These are phyloP conservation scores for Reinhardtius hippoglossoides DNA, from an alignment of 2,113 vertebrate species.

Conservation along the genomic window DNA sequence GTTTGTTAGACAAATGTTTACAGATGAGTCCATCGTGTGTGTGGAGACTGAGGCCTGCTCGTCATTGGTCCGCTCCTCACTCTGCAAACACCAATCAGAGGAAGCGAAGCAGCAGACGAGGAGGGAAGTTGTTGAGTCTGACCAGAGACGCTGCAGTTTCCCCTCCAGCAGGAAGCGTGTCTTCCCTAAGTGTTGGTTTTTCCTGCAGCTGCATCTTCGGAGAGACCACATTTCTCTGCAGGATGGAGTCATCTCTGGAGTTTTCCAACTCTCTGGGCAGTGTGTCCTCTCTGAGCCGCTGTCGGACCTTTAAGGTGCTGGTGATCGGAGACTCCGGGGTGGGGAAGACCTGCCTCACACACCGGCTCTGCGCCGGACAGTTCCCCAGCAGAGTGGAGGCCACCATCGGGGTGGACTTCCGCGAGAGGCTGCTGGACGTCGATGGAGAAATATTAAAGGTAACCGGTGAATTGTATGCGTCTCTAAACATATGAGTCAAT, in stretches of 20 bases:
- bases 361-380: slow-evolving; percentile 79
- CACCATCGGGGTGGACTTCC: slow-evolving; percentile 85
- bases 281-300: slow-evolving; percentile 74
- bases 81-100: slow-evolving; percentile 7
- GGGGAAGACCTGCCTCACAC: slow-evolving; percentile 83
- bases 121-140: not conserved
- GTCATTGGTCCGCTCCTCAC: slow-evolving; percentile 15
- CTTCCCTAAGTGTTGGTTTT: not conserved
- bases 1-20: not conserved
- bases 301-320: slow-evolving; percentile 82
- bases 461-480: not conserved
- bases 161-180: too few species aligned
- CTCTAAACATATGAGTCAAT: too few species aligned
- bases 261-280: slow-evolving; percentile 77
- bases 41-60: not conserved
- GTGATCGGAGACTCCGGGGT: slow-evolving; percentile 84
- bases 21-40: not conserved
- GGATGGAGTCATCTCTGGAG: slow-evolving; percentile 86
- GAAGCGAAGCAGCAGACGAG: not conserved
- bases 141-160: too few species aligned
- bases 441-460: slow-evolving; percentile 83
- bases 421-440: slow-evolving; percentile 76
- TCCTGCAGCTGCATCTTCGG: not conserved
- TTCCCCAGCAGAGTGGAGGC: slow-evolving; percentile 79
- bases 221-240: not conserved